Evolutionary conservation across 2,797 vertebrate species (phyloP).

Genomic region (Rhinichthys osculus): DNA sequence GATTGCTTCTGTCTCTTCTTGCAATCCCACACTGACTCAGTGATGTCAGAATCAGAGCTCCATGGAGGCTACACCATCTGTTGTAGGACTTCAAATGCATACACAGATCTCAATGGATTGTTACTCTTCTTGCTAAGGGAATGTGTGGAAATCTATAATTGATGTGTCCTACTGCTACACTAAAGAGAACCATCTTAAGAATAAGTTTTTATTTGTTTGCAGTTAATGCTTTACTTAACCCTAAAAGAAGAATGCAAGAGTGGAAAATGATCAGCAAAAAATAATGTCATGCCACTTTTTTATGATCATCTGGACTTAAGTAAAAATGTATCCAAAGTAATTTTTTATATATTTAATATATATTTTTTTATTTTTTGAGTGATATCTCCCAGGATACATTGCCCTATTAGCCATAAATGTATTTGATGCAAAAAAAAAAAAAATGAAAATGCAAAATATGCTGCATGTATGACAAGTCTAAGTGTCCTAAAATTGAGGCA

Average conservation of each 20-base stretch:
- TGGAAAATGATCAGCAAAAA: background rate
- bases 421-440: background rate
- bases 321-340: background rate
- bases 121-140: background rate
- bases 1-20: constrained; percentile 4
- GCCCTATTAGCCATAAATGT: background rate
- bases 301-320: background rate
- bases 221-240: background rate
- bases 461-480: background rate
- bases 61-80: background rate
- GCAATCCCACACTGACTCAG: background rate
- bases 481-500: background rate
- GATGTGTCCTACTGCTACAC: background rate
- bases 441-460: background rate
- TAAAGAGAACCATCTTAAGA: background rate
- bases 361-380: no score
- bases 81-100: background rate
- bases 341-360: background rate
- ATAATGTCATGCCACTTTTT: no score
- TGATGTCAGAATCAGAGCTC: background rate
- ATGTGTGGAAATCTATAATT: background rate
- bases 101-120: constrained; percentile 7
- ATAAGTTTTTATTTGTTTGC: background rate
- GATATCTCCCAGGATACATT: background rate
- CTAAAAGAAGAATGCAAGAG: background rate